Base-by-base conservation (phyloP, 2,797 vertebrate genomes). In the Darevskia nairensis region DNA sequence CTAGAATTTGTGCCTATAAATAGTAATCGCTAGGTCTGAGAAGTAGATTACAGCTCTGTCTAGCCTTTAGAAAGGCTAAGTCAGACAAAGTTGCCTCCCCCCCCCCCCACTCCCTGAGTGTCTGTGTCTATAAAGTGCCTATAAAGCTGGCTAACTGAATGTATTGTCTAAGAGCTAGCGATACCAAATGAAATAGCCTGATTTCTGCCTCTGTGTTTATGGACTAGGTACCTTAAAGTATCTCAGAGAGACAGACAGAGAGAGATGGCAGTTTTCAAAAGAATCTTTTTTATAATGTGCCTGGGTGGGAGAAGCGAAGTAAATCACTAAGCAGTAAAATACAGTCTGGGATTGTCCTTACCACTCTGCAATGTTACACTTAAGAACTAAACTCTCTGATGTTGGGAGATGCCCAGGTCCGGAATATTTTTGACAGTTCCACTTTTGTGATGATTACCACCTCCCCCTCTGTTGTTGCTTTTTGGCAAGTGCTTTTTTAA, bases 11-110 rank as follows among this genome's bases (percentile, higher is more conserved):
- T 81, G 77, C 21, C 94, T 96, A 96, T 95, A 95, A 95, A 96
- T 96, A 95, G 94, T 91, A 87, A 85, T 90, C 82, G 17, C 86
- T 88, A 91, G 91, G 94, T 95, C 94, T 95, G 94, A 94, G 91
- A 94, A 92, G 93, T 90, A 90, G 89, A 93, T 94, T 93, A 90
- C 78, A 93, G 94, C 92, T 89, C 80, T 87, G 94, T 87, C 93
- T 89, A 88, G 88, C 94, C 90, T 92, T 92, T 88, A 89, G 39
- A 85, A 89, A 76, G 92, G 92, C 93, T 90, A 88, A 92, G 85
- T 87, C 92, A 95, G 91, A 93, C 93, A 90, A 94, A 95, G 93
- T 94, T 96, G 90, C 32, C 29, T 25, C 0, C 3, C 21, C 1
- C 50, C 32, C 21, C 50, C 21, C n/a, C n/a, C 78, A 27, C 23